A percentile compares a stretch with the other conserved stretches of the same genome.
Conservation (phyloP, 2,113 vertebrate species). For the Muntiacus reevesi region DNA sequence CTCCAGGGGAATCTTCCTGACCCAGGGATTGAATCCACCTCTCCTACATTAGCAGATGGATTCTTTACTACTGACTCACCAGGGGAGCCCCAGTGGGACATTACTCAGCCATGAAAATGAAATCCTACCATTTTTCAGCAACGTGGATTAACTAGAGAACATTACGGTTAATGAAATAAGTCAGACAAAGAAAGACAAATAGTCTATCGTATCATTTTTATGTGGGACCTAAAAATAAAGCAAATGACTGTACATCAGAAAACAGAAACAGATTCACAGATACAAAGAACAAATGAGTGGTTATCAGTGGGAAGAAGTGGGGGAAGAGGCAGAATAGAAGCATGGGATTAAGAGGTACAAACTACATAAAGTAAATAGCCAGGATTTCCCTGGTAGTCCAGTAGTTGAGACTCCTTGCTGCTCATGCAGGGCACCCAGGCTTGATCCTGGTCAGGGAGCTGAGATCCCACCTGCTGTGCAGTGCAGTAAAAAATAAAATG, state of each 20-base stretch:
- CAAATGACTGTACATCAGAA: neutral
- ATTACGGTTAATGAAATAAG: too few relatives aligned
- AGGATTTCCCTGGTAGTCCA: fast-evolving
- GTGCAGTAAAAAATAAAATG: neutral
- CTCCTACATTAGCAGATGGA: neutral
- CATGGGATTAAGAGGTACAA: too few relatives aligned
- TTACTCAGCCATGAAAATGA: neutral
- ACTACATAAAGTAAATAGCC: fast-evolving
- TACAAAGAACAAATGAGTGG: neutral
- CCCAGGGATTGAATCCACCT: neutral
- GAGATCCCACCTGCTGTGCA: neutral
- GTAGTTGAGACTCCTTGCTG: fast-evolving
- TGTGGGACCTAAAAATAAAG: neutral
- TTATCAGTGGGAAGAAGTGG: neutral
- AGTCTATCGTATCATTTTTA: neutral
- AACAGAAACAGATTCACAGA: too few relatives aligned
- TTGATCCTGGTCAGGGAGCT: neutral
- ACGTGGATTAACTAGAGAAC: neutral
- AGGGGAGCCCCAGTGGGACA: neutral
- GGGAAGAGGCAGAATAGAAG: neutral
- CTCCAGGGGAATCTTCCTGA: neutral
- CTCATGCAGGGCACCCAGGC: neutral
- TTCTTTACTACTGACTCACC: fast-evolving
- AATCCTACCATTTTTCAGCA: neutral
- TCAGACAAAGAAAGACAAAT: neutral